A percentile compares a stretch with the other conserved stretches of the same genome.
These are phyloP conservation scores for Nyctereutes procyonoides DNA, from an alignment of 2,113 vertebrate genomes.

Conservation along the genomic window DNA sequence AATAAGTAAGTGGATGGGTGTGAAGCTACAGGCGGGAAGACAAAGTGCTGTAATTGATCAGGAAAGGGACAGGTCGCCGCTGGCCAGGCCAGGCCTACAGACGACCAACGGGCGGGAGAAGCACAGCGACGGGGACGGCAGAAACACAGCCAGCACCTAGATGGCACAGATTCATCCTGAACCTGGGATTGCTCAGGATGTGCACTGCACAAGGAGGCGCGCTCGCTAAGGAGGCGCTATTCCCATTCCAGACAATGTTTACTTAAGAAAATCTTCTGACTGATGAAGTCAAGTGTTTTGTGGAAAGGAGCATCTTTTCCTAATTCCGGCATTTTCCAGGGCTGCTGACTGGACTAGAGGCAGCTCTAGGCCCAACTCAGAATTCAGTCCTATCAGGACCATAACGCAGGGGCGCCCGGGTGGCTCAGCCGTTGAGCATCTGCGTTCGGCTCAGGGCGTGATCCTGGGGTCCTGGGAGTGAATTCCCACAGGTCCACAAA, in stretches of 20 bases:
- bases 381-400: neutral
- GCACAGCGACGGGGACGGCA: fast-evolving
- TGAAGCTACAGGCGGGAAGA: too few relatives aligned
- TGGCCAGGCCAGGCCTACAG: too few relatives aligned
- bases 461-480: too few relatives aligned
- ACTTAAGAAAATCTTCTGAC: fast-evolving
- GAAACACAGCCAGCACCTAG: neutral
- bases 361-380: too few relatives aligned
- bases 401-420: too few relatives aligned
- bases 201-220: too few relatives aligned
- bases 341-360: neutral
- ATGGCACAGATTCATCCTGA: neutral
- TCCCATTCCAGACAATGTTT: neutral
- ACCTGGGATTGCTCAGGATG: neutral
- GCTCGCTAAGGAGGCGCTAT: fast-evolving
- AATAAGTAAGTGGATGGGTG: too few relatives aligned
- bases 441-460: too few relatives aligned
- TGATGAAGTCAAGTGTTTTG: neutral
- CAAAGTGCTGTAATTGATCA: fast-evolving
- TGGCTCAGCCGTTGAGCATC: too few relatives aligned
- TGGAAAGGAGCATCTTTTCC: neutral
- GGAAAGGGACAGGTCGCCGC: neutral
- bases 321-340: neutral
- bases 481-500: fast-evolving
- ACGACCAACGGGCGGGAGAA: fast-evolving